phyloP scores from a whole-genome alignment of 2,888 invertebrate species.

The Suillia variegata region DNA sequence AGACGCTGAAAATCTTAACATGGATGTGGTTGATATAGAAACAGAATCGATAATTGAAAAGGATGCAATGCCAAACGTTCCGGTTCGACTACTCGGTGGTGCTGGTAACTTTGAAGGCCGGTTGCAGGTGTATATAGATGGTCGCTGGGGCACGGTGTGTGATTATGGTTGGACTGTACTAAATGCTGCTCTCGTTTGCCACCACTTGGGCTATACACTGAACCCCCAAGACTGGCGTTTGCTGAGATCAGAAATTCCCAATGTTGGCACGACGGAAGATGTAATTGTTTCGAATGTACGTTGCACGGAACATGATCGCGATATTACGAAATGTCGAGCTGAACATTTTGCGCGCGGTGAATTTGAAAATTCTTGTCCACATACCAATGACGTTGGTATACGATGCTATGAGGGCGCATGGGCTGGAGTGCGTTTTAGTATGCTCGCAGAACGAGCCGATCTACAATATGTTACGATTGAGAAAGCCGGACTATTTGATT shows the following conservation, averaged over 20 bases:
- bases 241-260: constrained; percentile 80
- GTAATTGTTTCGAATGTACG: constrained; percentile 85
- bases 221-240: constrained; percentile 92
- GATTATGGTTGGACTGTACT: constrained; percentile 93
- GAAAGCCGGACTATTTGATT: constrained; percentile 92
- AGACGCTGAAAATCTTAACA: constrained; percentile 61
- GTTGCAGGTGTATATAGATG: constrained; percentile 80
- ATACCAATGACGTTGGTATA: constrained; percentile 86
- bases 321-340: constrained; percentile 84
- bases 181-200: constrained; percentile 92
- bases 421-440: constrained; percentile 92
- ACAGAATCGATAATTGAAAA: constrained; percentile 67
- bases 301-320: constrained; percentile 89
- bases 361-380: constrained; percentile 87
- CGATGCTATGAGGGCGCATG: constrained; percentile 90
- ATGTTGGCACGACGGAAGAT: constrained; percentile 76
- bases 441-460: constrained; percentile 83
- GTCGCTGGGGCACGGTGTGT: constrained; percentile 97
- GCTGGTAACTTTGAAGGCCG: constrained; percentile 83
- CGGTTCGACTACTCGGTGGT: constrained; percentile 83
- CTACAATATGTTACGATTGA: constrained; percentile 88
- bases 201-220: constrained; percentile 89
- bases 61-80: constrained; percentile 67
- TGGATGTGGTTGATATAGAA: constrained; percentile 62
- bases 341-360: constrained; percentile 70